Base-by-base conservation (phyloP, 2,113 vertebrate genomes). In the Egretta garzetta region DNA sequence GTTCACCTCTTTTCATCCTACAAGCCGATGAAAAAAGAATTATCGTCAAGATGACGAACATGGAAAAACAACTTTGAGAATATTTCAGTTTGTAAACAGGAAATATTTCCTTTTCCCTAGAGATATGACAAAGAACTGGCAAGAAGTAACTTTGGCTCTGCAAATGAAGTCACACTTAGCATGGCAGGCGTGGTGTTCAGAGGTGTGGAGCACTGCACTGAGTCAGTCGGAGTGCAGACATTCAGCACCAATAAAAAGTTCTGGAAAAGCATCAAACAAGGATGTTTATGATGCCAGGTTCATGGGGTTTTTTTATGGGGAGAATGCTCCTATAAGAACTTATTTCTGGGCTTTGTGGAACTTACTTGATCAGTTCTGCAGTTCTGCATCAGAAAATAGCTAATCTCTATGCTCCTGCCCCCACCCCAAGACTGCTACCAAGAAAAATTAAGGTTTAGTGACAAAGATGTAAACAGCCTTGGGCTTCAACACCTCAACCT, bases 371-470 rank as follows among this genome's bases (percentile, higher is more conserved):
- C 41, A 12, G 28, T 55, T 86, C 45, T 70, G 27, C 8, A 63
- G 26, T 37, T 64, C 10, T 47, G 8, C 8, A 32, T 58, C 45
- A 92, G 80, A 60, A 94, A 55, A 70, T 2, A 71, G 4, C 14
- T 55, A 43, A 45, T 3, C 4, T n/a, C 10, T n/a, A 5, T 50
- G 32, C 6, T 85, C 11, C 41, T 79, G 15, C 4, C 7, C 8
- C 6, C 4, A 6, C 8, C 14, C 1, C 4, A 8, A 33, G 9
- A 45, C 7, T 1, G 1, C 18, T 63, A 14, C 11, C 30, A 74
- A 26, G 43, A 67, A 32, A 92, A 80, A 58, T 14, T 24, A 82
- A 35, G 9, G 5, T 66, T 80, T 71, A 64, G 32, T 49, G 16
- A 28, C 16, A 39, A 1, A 89, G 12, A 39, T 6, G 4, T 37